A percentile compares a stretch with the other conserved stretches of the same genome.
Conservation (phyloP, 2,797 vertebrate genomes). For the Euphonia xanthogaster region DNA sequence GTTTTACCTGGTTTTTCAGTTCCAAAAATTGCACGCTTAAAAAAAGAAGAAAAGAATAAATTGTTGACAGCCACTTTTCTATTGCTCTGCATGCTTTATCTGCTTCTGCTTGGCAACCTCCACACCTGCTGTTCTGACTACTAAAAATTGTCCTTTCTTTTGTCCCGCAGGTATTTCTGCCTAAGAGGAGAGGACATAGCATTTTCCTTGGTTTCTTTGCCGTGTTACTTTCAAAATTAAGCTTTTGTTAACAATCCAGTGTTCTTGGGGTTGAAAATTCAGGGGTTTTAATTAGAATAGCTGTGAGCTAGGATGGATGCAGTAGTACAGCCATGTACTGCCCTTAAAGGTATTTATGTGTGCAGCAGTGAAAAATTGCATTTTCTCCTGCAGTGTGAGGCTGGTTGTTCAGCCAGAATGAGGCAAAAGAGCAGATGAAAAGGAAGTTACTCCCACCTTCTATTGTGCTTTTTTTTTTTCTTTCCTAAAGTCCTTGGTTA, state of each 20-base stretch:
- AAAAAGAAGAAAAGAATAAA: not conserved
- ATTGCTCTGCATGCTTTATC: not conserved
- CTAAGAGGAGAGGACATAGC: not conserved
- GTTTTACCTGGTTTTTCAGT: not conserved
- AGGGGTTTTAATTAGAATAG: not conserved
- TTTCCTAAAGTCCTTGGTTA: not conserved
- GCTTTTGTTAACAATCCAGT: not conserved
- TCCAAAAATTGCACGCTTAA: not conserved
- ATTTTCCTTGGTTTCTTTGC: not conserved
- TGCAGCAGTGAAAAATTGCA: not conserved
- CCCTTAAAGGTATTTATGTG: not conserved
- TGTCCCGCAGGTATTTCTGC: not conserved
- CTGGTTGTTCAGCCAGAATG: not conserved
- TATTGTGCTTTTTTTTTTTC: not conserved
- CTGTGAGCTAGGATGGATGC: not conserved
- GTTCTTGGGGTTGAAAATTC: not conserved
- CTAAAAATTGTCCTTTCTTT: not conserved
- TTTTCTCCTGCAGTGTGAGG: not conserved
- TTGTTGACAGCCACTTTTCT: not conserved
- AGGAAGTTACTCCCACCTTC: not conserved
- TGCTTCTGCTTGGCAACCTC: not conserved
- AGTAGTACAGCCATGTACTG: fast-evolving
- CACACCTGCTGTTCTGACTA: constrained; percentile 19
- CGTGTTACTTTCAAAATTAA: not conserved
- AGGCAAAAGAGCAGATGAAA: not conserved